Percentiles rank a stretch among this genome's conserved stretches.
phyloP scores from a whole-genome alignment of 1,140 invertebrate species.

The Hormaphis cornu region DNA sequence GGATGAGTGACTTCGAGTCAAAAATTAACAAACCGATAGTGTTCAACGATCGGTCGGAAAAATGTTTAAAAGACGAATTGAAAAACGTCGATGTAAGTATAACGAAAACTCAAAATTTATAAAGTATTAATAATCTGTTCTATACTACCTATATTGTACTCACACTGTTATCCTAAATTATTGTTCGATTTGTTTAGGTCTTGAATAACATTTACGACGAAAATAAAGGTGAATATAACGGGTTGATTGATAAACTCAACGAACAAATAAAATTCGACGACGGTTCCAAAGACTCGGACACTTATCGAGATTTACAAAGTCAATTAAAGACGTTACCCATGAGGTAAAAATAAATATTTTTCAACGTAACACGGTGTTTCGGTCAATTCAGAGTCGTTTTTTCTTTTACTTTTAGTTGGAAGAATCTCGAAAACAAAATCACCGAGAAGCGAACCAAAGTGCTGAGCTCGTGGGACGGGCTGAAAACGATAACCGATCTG shows the following conservation, averaged over 20 bases:
- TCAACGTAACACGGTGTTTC: neutral
- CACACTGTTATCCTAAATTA: too few relatives aligned
- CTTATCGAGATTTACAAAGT: neutral
- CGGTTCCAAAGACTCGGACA: neutral
- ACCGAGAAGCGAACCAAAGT: neutral
- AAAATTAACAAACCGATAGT: conserved; percentile 59
- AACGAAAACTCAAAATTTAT: too few relatives aligned
- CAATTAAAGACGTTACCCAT: neutral
- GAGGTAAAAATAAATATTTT: neutral
- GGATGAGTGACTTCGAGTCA: conserved; percentile 67
- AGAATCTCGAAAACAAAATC: conserved; percentile 6
- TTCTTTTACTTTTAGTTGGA: conserved; percentile 3
- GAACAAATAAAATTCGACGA: neutral
- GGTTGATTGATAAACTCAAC: neutral
- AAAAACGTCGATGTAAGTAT: conserved; percentile 55
- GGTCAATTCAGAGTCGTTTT: too few relatives aligned
- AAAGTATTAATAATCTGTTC: neutral
- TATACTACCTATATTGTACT: too few relatives aligned
- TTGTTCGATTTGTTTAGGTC: neutral
- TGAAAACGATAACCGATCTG: neutral
- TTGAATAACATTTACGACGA: neutral
- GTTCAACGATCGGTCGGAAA: conserved; percentile 56
- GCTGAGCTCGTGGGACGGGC: neutral
- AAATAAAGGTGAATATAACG: neutral
- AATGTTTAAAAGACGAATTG: conserved; percentile 61